phyloP scores from a whole-genome alignment of 2,113 vertebrate species.

The Osmerus eperlanus region DNA sequence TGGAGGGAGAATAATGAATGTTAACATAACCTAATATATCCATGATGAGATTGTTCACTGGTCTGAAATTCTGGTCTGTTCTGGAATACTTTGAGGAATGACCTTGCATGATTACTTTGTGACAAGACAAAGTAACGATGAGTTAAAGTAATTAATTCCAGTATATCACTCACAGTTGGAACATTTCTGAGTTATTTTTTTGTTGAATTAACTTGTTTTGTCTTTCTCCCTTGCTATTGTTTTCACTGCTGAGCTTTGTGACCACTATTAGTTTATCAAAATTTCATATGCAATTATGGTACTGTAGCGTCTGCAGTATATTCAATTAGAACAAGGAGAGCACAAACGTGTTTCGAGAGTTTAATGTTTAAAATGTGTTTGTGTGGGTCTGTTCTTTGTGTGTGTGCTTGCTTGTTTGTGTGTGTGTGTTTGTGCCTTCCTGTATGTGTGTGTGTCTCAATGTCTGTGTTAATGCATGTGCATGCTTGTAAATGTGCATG shows the following conservation, averaged over 20 bases:
- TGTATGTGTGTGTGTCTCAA: neutral
- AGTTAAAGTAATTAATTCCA: conserved; percentile 4
- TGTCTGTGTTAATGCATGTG: conserved; percentile 11
- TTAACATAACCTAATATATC: conserved; percentile 54
- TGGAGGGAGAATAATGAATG: conserved; percentile 47
- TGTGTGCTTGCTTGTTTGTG: too few relatives aligned
- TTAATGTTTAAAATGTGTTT: neutral
- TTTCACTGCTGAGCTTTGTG: neutral
- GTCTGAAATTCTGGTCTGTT: conserved; percentile 30
- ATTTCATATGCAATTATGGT: neutral
- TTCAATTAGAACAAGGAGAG: neutral
- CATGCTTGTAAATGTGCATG: neutral
- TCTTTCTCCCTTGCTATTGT: neutral
- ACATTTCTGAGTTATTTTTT: conserved; percentile 12
- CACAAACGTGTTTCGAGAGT: neutral
- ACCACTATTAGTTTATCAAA: neutral
- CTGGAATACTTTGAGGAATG: conserved; percentile 39
- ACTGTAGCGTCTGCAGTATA: neutral
- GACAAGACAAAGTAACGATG: neutral
- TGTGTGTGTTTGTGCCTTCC: neutral
- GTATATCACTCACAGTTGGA: conserved; percentile 17
- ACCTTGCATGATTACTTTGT: conserved; percentile 33
- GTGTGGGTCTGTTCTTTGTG: neutral
- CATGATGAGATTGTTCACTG: conserved; percentile 28
- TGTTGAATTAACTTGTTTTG: neutral